These are phyloP conservation scores for Tychaedon coryphoeus DNA, from an alignment of 2,113 vertebrate species.

Conservation along the genomic window DNA sequence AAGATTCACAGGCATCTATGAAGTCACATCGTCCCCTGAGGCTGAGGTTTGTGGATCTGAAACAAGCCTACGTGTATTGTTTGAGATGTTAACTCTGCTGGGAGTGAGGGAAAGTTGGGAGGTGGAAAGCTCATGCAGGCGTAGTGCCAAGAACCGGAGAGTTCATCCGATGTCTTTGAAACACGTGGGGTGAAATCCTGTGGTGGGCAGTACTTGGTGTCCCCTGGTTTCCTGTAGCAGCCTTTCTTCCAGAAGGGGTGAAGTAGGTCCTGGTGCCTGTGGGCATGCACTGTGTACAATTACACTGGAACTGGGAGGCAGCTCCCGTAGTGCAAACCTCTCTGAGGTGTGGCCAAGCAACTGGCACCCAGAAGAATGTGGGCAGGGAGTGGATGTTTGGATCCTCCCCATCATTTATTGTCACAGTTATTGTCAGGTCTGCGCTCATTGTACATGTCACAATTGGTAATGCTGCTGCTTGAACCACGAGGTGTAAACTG, in stretches of 20 bases:
- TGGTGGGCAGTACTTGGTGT: background rate
- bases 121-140: background rate
- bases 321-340: background rate
- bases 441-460: background rate
- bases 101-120: background rate
- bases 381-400: background rate
- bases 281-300: rapidly evolving
- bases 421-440: background rate
- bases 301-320: background rate
- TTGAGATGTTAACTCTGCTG: background rate
- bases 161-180: background rate
- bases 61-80: background rate
- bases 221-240: background rate
- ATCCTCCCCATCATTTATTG: background rate
- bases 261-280: background rate
- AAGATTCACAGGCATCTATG: background rate
- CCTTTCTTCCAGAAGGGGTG: background rate
- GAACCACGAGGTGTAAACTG: background rate
- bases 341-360: background rate
- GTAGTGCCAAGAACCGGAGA: background rate
- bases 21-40: background rate
- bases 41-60: background rate
- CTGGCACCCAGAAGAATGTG: background rate
- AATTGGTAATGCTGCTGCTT: background rate
- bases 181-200: background rate